Percentiles rank a stretch among this genome's conserved stretches.
Conservation (phyloP, 2,797 vertebrate species). For the Apogon talboti region DNA sequence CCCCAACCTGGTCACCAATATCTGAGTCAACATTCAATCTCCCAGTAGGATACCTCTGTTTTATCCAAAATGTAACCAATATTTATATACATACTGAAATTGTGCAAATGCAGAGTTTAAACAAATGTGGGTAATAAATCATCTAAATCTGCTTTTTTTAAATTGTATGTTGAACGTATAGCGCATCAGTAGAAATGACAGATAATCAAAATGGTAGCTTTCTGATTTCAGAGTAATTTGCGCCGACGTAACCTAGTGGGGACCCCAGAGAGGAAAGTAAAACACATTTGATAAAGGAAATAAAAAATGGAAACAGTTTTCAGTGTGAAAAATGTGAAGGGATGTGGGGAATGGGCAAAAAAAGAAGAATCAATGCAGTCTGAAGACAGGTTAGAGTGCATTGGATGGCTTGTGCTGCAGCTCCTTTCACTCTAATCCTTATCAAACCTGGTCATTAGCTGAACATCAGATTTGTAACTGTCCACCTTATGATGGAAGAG, state of each 20-base stretch:
- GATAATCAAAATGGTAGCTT: neutral
- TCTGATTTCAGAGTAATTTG: slow-evolving; percentile 19
- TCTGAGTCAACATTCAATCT: slow-evolving; percentile 31
- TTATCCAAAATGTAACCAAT: slow-evolving; percentile 1
- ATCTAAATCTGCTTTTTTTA: slow-evolving; percentile 1
- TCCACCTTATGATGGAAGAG: slow-evolving; percentile 76
- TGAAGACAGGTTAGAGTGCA: slow-evolving; percentile 30
- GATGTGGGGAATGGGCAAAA: slow-evolving; percentile 25
- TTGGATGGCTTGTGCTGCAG: slow-evolving; percentile 2
- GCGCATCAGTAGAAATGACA: neutral
- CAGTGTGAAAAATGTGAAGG: slow-evolving; percentile 68
- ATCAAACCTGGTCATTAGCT: slow-evolving; percentile 37
- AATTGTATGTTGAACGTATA: slow-evolving; percentile 5
- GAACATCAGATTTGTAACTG: slow-evolving; percentile 7
- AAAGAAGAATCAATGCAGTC: slow-evolving; percentile 41
- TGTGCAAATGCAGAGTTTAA: slow-evolving; percentile 2
- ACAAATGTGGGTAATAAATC: neutral
- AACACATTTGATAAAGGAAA: slow-evolving; percentile 58
- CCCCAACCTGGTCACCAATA: slow-evolving; percentile 59
- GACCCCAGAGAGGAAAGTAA: slow-evolving; percentile 62
- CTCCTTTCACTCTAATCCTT: slow-evolving; percentile 38
- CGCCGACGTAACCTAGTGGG: slow-evolving; percentile 34
- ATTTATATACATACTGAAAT: slow-evolving; percentile 2
- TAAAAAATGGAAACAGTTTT: slow-evolving; percentile 66
- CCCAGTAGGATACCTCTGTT: slow-evolving; percentile 11